Evolutionary conservation across 2,797 vertebrate genomes (phyloP).

Genomic region (Erpetoichthys calabaricus): DNA sequence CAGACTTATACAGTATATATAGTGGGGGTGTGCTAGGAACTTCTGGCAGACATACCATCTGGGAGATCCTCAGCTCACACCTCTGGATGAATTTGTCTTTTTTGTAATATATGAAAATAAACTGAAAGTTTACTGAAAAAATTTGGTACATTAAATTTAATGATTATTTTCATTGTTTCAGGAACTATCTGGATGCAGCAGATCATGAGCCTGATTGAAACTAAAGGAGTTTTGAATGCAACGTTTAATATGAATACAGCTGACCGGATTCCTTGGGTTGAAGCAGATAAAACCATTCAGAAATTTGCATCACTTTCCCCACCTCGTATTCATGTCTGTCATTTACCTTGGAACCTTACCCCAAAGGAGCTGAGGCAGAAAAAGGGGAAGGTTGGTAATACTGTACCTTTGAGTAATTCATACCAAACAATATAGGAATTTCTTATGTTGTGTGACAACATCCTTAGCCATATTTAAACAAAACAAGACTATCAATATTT

Average conservation of each 20-base stretch:
- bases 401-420: too few species aligned
- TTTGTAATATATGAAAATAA: too few species aligned
- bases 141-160: not conserved
- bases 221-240: slow-evolving; percentile 26
- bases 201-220: slow-evolving; percentile 34
- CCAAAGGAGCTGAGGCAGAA: slow-evolving; percentile 28
- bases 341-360: slow-evolving; percentile 29
- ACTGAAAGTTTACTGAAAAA: too few species aligned
- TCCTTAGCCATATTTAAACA: too few species aligned
- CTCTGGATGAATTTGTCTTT: too few species aligned
- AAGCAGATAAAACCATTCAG: slow-evolving; percentile 17
- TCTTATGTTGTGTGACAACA: too few species aligned
- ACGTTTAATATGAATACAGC: slow-evolving; percentile 5
- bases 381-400: slow-evolving; percentile 36
- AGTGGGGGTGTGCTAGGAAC: too few species aligned
- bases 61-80: too few species aligned
- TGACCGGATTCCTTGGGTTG: slow-evolving; percentile 33
- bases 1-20: too few species aligned
- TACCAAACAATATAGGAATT: too few species aligned
- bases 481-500: too few species aligned
- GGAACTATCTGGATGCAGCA: slow-evolving; percentile 49
- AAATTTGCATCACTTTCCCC: slow-evolving; percentile 20
- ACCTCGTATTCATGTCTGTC: slow-evolving; percentile 28
- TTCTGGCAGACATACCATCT: too few species aligned
- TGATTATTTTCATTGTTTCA: slow-evolving; percentile 11